These are phyloP conservation scores for Pelodiscus sinensis DNA, from an alignment of 2,113 vertebrate genomes.

Conservation along the genomic window DNA sequence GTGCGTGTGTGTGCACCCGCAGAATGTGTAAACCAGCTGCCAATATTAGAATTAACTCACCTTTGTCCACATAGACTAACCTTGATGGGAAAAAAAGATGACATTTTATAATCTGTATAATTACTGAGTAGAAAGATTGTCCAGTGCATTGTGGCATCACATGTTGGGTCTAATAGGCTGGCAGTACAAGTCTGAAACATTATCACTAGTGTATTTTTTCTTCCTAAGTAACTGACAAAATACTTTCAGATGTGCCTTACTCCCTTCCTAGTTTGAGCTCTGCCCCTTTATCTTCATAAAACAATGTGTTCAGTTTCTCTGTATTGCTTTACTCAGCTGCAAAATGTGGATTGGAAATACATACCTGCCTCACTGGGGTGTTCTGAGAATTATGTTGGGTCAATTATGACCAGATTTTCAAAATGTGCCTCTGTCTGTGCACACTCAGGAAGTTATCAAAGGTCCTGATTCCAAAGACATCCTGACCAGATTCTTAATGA, in stretches of 20 bases:
- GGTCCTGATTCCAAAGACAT: background rate
- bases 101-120: background rate
- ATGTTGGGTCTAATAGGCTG: background rate
- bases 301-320: background rate
- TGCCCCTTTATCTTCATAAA: background rate
- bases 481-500: background rate
- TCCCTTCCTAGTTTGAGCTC: background rate
- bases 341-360: background rate
- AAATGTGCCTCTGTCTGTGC: background rate
- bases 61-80: constrained; percentile 44
- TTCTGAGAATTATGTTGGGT: background rate
- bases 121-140: background rate
- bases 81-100: constrained; percentile 8
- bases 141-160: background rate
- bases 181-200: background rate
- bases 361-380: background rate
- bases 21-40: constrained; percentile 55
- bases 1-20: constrained; percentile 24
- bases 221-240: background rate
- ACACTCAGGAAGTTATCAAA: background rate
- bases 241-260: background rate
- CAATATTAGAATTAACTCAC: constrained; percentile 64
- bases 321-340: background rate
- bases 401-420: background rate
- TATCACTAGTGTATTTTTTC: no score